Evolutionary conservation across 2,797 vertebrate species (phyloP), one percentile per base, ranked within the genome.

Genomic region (Heterohyrax brucei): DNA sequence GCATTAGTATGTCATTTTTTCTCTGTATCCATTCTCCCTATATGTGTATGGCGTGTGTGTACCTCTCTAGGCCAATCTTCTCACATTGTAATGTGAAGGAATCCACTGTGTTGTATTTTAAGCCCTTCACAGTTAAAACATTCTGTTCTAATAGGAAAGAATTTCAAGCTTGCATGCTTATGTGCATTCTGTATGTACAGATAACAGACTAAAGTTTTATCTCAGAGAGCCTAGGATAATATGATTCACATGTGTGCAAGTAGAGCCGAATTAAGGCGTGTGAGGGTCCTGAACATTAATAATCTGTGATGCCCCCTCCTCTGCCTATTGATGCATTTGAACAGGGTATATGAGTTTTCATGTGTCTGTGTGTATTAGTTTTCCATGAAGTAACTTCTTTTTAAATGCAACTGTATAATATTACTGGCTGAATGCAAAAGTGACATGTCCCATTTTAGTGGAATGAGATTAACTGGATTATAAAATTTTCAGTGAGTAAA

Each of bases 141-240:
- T 53, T 62, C 68, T 81, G 84, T 81, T 91, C 46, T 83, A 73
- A 48, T 84, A 61, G 59, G 24, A 61, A 95, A 75, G 48, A 79
- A 82, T 83, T 86, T 73, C 53, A 39, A 93, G 30, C 26, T 76
- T 56, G 53, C 13, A 28, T 72, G 61, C 26, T 95, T 91, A 76
- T 44, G 30, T 30, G 10, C 70, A 39, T 59, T 53, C 22, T 87
- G 26, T 39, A 64, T 30, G 10, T 86, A 16, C 75, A 96, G 39
- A 66, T 86, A 83, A 89, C 64, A 80, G 14, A 64, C 61, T 73
- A 64, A 83, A n/a, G n/a, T 59, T 89, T 95, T 92, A 77, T 72
- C 13, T 87, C 56, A 64, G 30, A 87, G 12, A 84, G 10, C 44
- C 77, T 75, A 1, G 19, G 39, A 56, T 84, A 39, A 61, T 84